A percentile compares a stretch with the other conserved stretches of the same genome.
Conservation (phyloP, 1,140 invertebrate species). For the Atopsyche davidsoni region DNA sequence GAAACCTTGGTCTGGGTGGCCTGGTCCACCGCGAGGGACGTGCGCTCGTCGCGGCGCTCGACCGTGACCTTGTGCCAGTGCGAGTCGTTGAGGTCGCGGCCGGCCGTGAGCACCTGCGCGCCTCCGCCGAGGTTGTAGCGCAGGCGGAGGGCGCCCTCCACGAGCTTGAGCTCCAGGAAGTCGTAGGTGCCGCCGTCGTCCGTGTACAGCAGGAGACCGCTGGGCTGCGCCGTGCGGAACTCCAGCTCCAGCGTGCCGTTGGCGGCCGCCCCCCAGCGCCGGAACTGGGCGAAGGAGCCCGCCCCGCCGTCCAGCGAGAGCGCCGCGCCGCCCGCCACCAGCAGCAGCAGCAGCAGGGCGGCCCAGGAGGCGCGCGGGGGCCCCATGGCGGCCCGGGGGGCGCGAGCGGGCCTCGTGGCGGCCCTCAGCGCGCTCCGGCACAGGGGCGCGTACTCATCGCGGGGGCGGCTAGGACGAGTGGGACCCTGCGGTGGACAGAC, state of each 20-base stretch:
- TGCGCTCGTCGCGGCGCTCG: conserved; percentile 67
- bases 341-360: too few species aligned
- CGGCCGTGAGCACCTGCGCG: conserved; percentile 81
- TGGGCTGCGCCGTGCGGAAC: conserved; percentile 85
- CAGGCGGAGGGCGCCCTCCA: conserved; percentile 81
- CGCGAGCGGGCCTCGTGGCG: too few species aligned
- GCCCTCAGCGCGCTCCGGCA: too few species aligned
- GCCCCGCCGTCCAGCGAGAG: conserved; percentile 79
- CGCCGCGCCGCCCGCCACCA: too few species aligned
- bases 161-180: conserved; percentile 92
- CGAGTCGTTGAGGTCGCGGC: conserved; percentile 77
- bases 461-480: too few species aligned
- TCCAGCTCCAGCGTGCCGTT: conserved; percentile 87
- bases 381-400: too few species aligned
- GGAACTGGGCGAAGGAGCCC: conserved; percentile 83
- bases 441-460: too few species aligned
- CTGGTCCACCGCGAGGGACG: conserved; percentile 75
- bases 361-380: too few species aligned
- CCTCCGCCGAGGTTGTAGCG: conserved; percentile 82
- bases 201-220: conserved; percentile 84
- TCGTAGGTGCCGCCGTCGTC: conserved; percentile 91
- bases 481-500: too few species aligned
- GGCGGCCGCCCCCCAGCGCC: conserved; percentile 80
- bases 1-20: conserved; percentile 66
- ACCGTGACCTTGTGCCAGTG: conserved; percentile 85